Evolutionary conservation across 2,797 vertebrate species (phyloP).

Genomic region (Eulemur coronatus): DNA sequence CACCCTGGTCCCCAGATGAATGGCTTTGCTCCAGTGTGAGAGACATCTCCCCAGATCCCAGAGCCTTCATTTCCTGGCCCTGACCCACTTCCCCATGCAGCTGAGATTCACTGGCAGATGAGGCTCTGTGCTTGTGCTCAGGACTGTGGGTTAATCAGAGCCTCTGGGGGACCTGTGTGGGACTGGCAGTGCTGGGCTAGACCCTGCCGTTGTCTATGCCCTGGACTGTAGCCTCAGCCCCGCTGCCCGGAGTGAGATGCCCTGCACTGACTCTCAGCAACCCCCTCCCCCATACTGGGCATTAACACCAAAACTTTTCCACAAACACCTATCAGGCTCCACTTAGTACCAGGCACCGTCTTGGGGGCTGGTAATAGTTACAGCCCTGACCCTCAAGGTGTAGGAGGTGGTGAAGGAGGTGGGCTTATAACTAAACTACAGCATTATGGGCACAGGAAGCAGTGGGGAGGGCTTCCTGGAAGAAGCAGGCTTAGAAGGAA

Average conservation of each 20-base stretch:
- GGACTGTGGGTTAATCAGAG: neutral
- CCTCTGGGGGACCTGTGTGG: neutral
- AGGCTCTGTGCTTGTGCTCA: neutral
- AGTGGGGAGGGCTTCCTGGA: conserved; percentile 38
- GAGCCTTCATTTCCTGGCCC: neutral
- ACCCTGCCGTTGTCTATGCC: neutral
- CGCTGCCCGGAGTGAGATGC: neutral
- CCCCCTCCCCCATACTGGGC: neutral
- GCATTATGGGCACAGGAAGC: neutral
- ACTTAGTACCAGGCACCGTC: neutral
- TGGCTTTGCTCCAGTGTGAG: neutral
- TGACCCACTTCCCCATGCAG: conserved; percentile 1
- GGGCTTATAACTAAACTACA: neutral
- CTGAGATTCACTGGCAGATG: neutral
- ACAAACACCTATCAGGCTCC: neutral
- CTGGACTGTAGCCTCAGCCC: neutral
- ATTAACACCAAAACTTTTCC: neutral
- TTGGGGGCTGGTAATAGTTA: neutral
- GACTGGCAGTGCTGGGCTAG: neutral
- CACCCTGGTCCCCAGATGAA: neutral
- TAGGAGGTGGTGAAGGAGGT: neutral
- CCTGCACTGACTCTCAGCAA: neutral
- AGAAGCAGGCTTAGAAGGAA: conserved; percentile 1
- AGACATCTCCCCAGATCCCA: neutral
- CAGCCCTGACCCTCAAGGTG: neutral